Evolutionary conservation across 2,888 invertebrate genomes (phyloP).

Genomic region (Entomobrya multifasciata): DNA sequence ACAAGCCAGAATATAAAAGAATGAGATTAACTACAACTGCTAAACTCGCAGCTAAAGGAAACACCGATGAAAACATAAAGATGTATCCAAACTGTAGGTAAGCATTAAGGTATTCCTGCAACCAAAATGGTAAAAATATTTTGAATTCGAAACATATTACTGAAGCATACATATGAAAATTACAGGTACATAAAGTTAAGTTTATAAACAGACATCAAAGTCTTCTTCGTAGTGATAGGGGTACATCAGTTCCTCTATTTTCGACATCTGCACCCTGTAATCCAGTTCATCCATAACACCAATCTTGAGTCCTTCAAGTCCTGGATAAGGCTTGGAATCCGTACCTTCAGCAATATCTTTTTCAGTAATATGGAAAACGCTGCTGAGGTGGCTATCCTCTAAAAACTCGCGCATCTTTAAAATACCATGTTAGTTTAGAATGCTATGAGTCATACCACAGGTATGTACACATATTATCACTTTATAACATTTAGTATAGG

Average conservation of each 20-base stretch:
- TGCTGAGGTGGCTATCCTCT: background rate
- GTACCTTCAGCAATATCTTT: too few species aligned
- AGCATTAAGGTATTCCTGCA: conserved; percentile 63
- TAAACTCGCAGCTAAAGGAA: conserved; percentile 19
- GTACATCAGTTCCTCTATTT: conserved; percentile 62
- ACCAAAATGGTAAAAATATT: too few species aligned
- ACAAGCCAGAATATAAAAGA: conserved; percentile 37
- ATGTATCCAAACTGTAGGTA: conserved; percentile 67
- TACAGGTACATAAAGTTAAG: too few species aligned
- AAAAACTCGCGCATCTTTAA: conserved; percentile 47
- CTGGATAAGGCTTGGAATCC: conserved; percentile 40
- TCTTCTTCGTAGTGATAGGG: conserved; percentile 60
- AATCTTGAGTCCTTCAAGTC: background rate
- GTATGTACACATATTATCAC: too few species aligned
- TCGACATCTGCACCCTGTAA: conserved; percentile 63
- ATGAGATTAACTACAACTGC: conserved; percentile 45
- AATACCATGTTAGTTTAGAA: too few species aligned
- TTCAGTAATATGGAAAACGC: conserved; percentile 23
- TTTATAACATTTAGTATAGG: too few species aligned
- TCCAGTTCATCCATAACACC: conserved; percentile 21
- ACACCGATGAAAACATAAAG: conserved; percentile 60
- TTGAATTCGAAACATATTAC: too few species aligned
- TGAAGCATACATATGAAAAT: too few species aligned
- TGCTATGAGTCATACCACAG: too few species aligned
- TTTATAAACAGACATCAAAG: too few species aligned